phyloP scores from a whole-genome alignment of 2,113 vertebrate genomes.

The Siniperca knerii region DNA sequence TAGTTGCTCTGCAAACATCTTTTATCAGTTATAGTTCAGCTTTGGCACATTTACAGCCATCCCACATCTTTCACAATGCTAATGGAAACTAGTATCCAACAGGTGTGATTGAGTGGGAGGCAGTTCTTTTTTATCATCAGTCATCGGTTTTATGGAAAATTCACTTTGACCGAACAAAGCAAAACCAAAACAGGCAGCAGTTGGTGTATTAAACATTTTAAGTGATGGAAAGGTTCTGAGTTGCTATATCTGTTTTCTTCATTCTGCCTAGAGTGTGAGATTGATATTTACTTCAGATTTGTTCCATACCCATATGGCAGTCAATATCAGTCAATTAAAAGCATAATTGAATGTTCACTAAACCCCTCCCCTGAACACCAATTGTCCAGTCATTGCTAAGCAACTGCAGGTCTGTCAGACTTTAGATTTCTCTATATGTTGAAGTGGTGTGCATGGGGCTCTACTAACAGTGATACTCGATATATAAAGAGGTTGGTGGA shows the following conservation, averaged over 20 bases:
- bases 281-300: constrained; percentile 10
- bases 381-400: neutral
- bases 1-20: constrained; percentile 39
- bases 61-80: constrained; percentile 4
- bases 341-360: neutral
- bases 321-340: neutral
- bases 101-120: constrained; percentile 46
- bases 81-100: constrained; percentile 12
- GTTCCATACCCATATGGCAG: neutral
- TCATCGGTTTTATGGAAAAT: constrained; percentile 30
- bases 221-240: neutral
- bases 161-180: neutral
- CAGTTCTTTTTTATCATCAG: constrained; percentile 32
- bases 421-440: neutral
- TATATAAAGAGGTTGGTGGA: neutral
- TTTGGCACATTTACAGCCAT: constrained; percentile 36
- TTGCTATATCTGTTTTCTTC: constrained; percentile 1
- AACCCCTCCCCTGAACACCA: neutral
- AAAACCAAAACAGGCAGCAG: neutral
- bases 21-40: constrained; percentile 28
- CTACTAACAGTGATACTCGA: neutral
- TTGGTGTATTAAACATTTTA: neutral
- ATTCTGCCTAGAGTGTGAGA: neutral
- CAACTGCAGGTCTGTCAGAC: neutral
- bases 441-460: no score